Evolutionary conservation across 2,888 invertebrate species (phyloP), one percentile per base, ranked within the genome.

Genomic region (Ormyrus rosae): DNA sequence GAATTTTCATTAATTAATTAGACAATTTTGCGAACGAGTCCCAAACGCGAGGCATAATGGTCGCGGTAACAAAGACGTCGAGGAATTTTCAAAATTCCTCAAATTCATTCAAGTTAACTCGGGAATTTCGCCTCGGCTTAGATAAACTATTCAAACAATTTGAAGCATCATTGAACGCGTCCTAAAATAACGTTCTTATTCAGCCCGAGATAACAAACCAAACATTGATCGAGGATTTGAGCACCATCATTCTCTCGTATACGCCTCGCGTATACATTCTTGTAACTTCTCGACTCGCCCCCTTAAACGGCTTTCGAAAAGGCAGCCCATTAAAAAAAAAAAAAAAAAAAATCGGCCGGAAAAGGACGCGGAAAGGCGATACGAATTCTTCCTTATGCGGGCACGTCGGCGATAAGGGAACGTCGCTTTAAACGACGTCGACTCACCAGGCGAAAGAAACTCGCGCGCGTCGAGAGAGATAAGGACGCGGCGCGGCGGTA

Each of bases 101-200:
- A n/a, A 72, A 72, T 72, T 72, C 46, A 63, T 45, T 72, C n/a
- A 63, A 63, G 63, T 68, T 68, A 51, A 34, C 11, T 48, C n/a
- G 46, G 45, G 46, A 73, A 73, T 73, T 73, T 5, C 34, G n/a
- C 11, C 11, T 51, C 6, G 8, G 9, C 72, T 46, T 45, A 73
- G 64, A 19, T 46, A 72, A 72, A 72, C 55, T 72, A 72, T 64
- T 63, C 45, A 5, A 53, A 55, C 8, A 34, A 9, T 53, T 53
- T 9, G 5, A 51, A 45, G 61, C 61, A 61, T 71, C 45, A n/a
- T 51, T 50, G 11, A 19, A 48, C n/a, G 34, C 34, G 8, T 58
- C 4, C 58, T n/a, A 56, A 60, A 51, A 19, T 71, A 71, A 61
- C 34, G 34, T 34, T 34, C 34, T 34, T 34, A 34, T 34, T 34